Percentiles rank a stretch among this genome's conserved stretches.
Evolutionary conservation across 2,113 vertebrate genomes (phyloP).

Genomic region (Forbesichthys papilliferus): DNA sequence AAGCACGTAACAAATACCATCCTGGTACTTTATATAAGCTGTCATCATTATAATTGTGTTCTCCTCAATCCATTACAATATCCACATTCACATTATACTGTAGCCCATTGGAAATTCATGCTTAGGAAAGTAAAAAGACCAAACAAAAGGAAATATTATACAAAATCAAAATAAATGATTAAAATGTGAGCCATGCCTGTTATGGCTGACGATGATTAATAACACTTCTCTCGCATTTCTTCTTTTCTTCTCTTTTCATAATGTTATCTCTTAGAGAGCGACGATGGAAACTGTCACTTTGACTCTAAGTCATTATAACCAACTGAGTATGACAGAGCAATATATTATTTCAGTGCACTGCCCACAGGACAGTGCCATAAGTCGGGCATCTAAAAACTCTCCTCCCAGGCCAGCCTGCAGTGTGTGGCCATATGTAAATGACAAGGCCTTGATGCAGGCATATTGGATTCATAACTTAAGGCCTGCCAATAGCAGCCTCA

Average conservation of each 20-base stretch:
- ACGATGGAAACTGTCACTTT: conserved; percentile 25
- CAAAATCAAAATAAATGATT: neutral
- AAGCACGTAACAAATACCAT: too few relatives aligned
- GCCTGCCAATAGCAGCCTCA: conserved; percentile 64
- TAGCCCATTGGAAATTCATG: neutral
- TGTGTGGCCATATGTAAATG: conserved; percentile 56
- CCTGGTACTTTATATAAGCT: too few relatives aligned
- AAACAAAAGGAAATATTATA: conserved; percentile 14
- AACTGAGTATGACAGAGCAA: conserved; percentile 30
- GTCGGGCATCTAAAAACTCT: conserved; percentile 22
- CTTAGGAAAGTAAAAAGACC: conserved; percentile 14
- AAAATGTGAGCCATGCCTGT: neutral
- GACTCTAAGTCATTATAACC: conserved; percentile 19
- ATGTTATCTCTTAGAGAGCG: conserved; percentile 20
- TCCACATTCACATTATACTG: too few relatives aligned
- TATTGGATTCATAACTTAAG: conserved; percentile 69
- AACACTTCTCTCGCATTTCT: neutral
- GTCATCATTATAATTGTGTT: too few relatives aligned
- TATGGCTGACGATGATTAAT: conserved; percentile 36
- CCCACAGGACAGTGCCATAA: conserved; percentile 30
- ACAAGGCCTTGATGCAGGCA: conserved; percentile 45
- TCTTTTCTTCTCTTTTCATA: neutral
- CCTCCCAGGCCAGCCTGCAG: conserved; percentile 40
- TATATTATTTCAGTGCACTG: conserved; percentile 29
- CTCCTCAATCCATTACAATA: too few relatives aligned